These are phyloP conservation scores for Iguana delicatissima DNA, from an alignment of 2,797 vertebrate species.

Conservation along the genomic window DNA sequence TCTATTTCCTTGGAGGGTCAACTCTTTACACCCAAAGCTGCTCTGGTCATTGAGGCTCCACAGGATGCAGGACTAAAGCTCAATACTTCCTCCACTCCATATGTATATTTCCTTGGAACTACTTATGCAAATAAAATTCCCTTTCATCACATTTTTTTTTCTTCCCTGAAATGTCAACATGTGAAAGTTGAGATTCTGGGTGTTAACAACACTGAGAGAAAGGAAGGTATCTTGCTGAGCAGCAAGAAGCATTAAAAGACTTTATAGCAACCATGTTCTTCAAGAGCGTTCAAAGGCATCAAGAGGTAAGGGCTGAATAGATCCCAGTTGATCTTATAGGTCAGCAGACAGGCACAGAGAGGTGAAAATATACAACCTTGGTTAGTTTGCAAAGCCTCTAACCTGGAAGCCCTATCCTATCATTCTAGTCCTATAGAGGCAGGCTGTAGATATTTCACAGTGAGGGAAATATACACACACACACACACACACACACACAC, in stretches of 20 bases:
- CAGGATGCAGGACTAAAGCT: not conserved
- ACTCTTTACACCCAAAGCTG: not conserved
- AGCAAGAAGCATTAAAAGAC: slow-evolving; percentile 14
- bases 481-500: not conserved
- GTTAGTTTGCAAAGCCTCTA: not conserved
- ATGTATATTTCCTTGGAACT: not conserved
- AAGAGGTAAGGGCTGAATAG: not conserved
- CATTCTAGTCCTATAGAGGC: not conserved
- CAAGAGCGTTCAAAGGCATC: not conserved
- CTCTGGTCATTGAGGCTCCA: not conserved
- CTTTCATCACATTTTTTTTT: not conserved
- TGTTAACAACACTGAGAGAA: not conserved
- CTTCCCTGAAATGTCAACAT: slow-evolving; percentile 8
- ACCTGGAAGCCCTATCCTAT: not conserved
- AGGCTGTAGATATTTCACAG: not conserved
- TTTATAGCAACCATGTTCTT: not conserved
- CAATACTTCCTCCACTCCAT: not conserved
- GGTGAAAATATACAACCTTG: not conserved
- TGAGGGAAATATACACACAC: not conserved
- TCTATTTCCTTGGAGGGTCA: not conserved
- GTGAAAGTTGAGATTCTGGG: not conserved
- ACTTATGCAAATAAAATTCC: not conserved
- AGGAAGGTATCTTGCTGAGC: not conserved
- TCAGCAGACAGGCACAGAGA: not conserved
- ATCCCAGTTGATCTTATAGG: not conserved